Evolutionary conservation across 2,888 invertebrate genomes (phyloP), one percentile per base, ranked within the genome.

Genomic region (Gerosis bhagava): DNA sequence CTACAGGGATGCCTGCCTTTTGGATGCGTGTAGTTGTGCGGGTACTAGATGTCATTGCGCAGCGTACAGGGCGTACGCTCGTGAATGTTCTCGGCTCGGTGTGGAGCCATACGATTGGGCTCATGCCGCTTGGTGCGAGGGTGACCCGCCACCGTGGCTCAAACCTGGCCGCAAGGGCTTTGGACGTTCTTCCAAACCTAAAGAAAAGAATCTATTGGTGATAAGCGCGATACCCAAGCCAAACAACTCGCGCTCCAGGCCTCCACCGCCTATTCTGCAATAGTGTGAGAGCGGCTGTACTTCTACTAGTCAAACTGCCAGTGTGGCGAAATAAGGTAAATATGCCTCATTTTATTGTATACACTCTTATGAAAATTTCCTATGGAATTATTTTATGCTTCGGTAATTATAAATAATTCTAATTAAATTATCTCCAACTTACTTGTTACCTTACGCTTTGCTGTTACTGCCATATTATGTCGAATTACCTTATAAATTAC

Each of bases 1-100:
- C 68, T 98, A 96, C 73, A 94, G 94, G 71, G 95, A 94, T 70
- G 95, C 97, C 6, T 98, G 98, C 73, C 91, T 94, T 61, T 89
- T 94, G 73, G 97, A 97, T 71, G 95, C 97, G 83, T 97, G 97
- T 70, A 96, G 96, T 67, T 98, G 97, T 75, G 93, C 95, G 2
- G 91, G 91, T 8, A 91, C 92, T 48, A 91, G 92, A 64, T 98
- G 98, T 65, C 95, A 97, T 73, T 98, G 98, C 77, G 96, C 97
- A 59, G 95, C 96, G 51, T 93, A 97, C 65, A 93, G 94, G 43
- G 97, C 97, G 2, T 98, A 97, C 70, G 95, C 95, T 0, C 93
- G 96, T 56, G 96, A 96, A 74, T 98, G 98, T 70, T 91, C 93
- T 53, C 90, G 96, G 13, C 77, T 95, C 26, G 96, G 96, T 0